A percentile compares a stretch with the other conserved stretches of the same genome.
Conservation (phyloP, 1,140 invertebrate genomes). For the Bombus sibiricus region DNA sequence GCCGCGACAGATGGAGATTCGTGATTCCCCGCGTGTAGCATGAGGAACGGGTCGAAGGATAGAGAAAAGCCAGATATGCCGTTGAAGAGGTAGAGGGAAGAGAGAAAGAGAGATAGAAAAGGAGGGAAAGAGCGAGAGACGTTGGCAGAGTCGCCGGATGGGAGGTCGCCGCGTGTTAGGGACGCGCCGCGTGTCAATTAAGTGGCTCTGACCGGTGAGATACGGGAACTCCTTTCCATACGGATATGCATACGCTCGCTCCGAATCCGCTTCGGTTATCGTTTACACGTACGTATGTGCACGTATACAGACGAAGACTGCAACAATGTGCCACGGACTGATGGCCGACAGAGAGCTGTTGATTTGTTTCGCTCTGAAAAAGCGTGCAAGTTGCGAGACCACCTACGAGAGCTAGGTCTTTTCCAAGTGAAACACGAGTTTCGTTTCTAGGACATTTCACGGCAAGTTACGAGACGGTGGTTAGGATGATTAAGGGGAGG, state of each 20-base stretch:
- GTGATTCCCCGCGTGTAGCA: conserved; percentile 71
- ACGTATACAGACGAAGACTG: not conserved
- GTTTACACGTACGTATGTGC: conserved; percentile 17
- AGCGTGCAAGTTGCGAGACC: not conserved
- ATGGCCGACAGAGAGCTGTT: conserved; percentile 15
- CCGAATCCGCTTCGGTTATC: conserved; percentile 53
- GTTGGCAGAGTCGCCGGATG: conserved; percentile 53
- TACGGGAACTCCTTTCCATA: conserved; percentile 79
- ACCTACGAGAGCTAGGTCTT: not conserved
- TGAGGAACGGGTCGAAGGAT: conserved; percentile 32
- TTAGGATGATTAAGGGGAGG: too few relatives aligned
- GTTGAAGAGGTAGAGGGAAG: not conserved
- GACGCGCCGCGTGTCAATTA: conserved; percentile 82
- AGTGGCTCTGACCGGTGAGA: conserved; percentile 80
- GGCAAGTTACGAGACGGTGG: too few relatives aligned
- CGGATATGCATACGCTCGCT: conserved; percentile 73
- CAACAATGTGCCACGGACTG: conserved; percentile 9
- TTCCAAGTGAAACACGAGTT: not conserved
- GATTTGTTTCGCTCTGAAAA: conserved; percentile 20
- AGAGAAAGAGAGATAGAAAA: conserved; percentile 1
- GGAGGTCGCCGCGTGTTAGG: conserved; percentile 81
- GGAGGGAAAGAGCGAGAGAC: conserved; percentile 11
- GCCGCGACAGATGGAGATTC: conserved; percentile 78
- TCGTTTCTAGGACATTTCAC: too few relatives aligned
- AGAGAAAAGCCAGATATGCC: conserved; percentile 19